These are phyloP conservation scores for Lordiphosa collinella DNA, from an alignment of 1,140 invertebrate species.

Conservation along the genomic window DNA sequence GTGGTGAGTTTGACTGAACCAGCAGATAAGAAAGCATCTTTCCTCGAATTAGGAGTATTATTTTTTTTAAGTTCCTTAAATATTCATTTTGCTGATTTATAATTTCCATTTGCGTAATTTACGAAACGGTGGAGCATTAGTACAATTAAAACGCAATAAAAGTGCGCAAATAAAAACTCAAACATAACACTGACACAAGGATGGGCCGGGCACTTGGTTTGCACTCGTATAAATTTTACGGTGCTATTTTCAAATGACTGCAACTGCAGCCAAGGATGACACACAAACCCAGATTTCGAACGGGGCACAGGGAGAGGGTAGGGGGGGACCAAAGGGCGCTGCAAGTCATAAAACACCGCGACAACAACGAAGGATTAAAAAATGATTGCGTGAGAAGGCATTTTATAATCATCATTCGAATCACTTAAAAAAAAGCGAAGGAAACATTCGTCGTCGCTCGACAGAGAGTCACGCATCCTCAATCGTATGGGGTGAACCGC, in stretches of 20 bases:
- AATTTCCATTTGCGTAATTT: conserved; percentile 54
- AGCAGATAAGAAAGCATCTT: background rate
- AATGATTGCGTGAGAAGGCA: conserved; percentile 77
- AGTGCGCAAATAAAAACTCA: conserved; percentile 7
- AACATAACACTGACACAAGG: conserved; percentile 5
- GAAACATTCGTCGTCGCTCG: conserved; percentile 52
- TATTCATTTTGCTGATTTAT: conserved; percentile 49
- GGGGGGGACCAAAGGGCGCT: conserved; percentile 4
- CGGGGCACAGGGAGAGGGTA: background rate
- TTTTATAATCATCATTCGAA: conserved; percentile 67
- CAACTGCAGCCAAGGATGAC: conserved; percentile 30
- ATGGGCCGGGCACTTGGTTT: conserved; percentile 23
- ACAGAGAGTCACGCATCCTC: conserved; percentile 7
- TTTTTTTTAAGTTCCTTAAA: conserved; percentile 15
- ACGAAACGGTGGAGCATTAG: conserved; percentile 55
- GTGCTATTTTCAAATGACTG: conserved; percentile 47
- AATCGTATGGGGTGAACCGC: conserved; percentile 39
- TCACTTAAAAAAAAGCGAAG: conserved; percentile 37
- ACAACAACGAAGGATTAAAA: conserved; percentile 70
- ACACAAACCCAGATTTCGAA: conserved; percentile 51
- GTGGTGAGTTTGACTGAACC: conserved; percentile 18
- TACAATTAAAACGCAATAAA: conserved; percentile 71
- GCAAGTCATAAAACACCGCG: conserved; percentile 45
- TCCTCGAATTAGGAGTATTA: conserved; percentile 19
- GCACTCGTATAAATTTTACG: conserved; percentile 70